phyloP scores from a whole-genome alignment of 1,140 invertebrate genomes.

The Drosophila suzukii region DNA sequence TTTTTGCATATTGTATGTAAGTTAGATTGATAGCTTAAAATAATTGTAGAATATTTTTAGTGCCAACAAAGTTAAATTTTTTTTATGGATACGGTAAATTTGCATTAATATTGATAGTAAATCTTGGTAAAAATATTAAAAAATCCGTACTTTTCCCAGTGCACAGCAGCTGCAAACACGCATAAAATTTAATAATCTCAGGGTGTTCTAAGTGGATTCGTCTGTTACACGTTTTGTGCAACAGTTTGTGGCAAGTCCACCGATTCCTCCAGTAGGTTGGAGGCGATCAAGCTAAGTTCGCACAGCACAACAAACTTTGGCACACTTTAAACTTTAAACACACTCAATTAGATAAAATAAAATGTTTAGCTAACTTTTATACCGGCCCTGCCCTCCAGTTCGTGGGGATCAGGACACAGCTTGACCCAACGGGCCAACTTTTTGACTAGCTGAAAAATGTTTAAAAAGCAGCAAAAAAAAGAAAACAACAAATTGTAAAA shows the following conservation, averaged over 20 bases:
- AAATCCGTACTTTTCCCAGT: neutral
- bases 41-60: too few relatives aligned
- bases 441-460: slow-evolving; percentile 81
- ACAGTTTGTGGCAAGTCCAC: slow-evolving; percentile 54
- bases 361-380: slow-evolving; percentile 78
- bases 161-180: neutral
- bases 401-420: slow-evolving; percentile 63
- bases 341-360: slow-evolving; percentile 82
- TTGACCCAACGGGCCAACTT: slow-evolving; percentile 79
- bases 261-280: slow-evolving; percentile 20
- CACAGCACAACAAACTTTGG: slow-evolving; percentile 66
- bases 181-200: slow-evolving; percentile 23
- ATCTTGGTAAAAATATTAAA: too few relatives aligned
- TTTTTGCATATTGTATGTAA: too few relatives aligned
- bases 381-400: slow-evolving; percentile 13
- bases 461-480: slow-evolving; percentile 49
- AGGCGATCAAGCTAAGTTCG: slow-evolving; percentile 37
- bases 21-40: too few relatives aligned
- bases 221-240: slow-evolving; percentile 34
- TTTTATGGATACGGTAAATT: too few relatives aligned
- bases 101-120: too few relatives aligned
- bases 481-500: neutral
- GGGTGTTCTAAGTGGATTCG: slow-evolving; percentile 6
- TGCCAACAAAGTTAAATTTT: too few relatives aligned
- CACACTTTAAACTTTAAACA: slow-evolving; percentile 82